phyloP scores from a whole-genome alignment of 2,797 vertebrate genomes.

The Pteronotus mesoamericanus region DNA sequence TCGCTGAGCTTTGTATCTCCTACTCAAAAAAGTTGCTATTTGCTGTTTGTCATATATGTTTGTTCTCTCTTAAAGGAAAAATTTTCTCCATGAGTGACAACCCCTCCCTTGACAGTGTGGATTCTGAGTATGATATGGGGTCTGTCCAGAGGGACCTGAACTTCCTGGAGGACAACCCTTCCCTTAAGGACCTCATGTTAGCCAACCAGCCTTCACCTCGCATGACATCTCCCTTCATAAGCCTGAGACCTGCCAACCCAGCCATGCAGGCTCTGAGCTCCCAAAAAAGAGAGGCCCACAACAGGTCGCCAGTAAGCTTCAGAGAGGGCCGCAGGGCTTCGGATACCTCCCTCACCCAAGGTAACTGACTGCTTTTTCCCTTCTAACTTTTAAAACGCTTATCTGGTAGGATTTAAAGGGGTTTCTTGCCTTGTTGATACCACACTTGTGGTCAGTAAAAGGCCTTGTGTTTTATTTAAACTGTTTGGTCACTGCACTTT shows the following conservation, averaged over 20 bases:
- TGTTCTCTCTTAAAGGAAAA: slow-evolving; percentile 85
- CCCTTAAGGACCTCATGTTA: slow-evolving; percentile 87
- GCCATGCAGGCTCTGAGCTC: slow-evolving; percentile 91
- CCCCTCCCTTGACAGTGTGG: slow-evolving; percentile 92
- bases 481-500: rapidly evolving
- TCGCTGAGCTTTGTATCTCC: neutral
- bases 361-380: slow-evolving; percentile 79
- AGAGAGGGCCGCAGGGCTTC: slow-evolving; percentile 96
- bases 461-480: neutral
- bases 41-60: neutral
- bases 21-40: neutral
- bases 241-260: slow-evolving; percentile 89
- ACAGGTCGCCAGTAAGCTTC: slow-evolving; percentile 97
- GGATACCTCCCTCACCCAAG: slow-evolving; percentile 98
- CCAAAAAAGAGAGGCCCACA: slow-evolving; percentile 93
- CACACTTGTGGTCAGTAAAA: neutral
- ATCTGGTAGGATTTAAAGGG: neutral
- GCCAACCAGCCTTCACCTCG: slow-evolving; percentile 82
- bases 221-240: slow-evolving; percentile 87
- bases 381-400: neutral
- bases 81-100: slow-evolving; percentile 90
- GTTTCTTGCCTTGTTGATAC: neutral
- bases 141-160: slow-evolving; percentile 91
- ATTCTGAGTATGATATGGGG: slow-evolving; percentile 94
- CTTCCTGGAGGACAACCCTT: slow-evolving; percentile 89